Evolutionary conservation across 2,113 vertebrate species (phyloP).

Genomic region (Limnothrissa miodon): DNA sequence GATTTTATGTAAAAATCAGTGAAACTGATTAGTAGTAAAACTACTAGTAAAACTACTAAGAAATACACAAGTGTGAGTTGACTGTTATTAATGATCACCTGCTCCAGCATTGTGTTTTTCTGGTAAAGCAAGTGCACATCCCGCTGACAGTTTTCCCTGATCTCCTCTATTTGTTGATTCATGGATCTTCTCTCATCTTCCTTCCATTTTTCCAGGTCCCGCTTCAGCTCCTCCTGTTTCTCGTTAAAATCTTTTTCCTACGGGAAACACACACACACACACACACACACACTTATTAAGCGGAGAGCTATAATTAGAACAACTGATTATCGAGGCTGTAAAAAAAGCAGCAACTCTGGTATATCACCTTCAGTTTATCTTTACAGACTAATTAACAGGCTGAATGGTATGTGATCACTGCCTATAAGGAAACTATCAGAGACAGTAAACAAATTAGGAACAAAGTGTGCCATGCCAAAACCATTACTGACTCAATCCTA

Average conservation of each 20-base stretch:
- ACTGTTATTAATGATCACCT: slow-evolving; percentile 24
- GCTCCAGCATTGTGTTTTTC: slow-evolving; percentile 66
- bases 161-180: slow-evolving; percentile 82
- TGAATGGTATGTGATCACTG: too few species aligned
- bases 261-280: slow-evolving; percentile 36
- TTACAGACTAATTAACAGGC: background rate
- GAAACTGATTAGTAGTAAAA: too few species aligned
- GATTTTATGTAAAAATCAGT: too few species aligned
- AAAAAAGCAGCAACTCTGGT: too few species aligned
- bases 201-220: slow-evolving; percentile 83
- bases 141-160: slow-evolving; percentile 83
- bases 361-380: background rate
- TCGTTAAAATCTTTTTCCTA: slow-evolving; percentile 84
- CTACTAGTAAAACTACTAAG: too few species aligned
- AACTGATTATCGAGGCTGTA: too few species aligned
- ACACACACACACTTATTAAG: background rate
- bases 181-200: slow-evolving; percentile 82
- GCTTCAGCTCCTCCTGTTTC: slow-evolving; percentile 79
- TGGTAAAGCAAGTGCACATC: slow-evolving; percentile 82
- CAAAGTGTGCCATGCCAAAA: too few species aligned
- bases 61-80: background rate
- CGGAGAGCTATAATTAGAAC: too few species aligned
- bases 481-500: too few species aligned
- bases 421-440: too few species aligned
- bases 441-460: too few species aligned